Percentiles rank a stretch among this genome's conserved stretches.
Conservation (phyloP, 2,797 vertebrate genomes). For the Sebastes kiyomatsui region DNA sequence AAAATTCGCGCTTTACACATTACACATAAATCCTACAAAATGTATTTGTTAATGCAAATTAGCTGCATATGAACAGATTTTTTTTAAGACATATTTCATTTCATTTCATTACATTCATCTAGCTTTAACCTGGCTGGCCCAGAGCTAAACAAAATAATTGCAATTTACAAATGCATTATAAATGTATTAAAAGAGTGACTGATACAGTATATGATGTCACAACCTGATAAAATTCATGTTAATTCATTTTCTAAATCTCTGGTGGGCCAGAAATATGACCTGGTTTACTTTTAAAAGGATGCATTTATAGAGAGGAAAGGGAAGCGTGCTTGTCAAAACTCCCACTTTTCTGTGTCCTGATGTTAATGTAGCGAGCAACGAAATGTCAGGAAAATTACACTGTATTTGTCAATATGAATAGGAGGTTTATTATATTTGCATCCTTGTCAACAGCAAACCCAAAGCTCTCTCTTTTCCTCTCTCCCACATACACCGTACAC, state of each 20-base stretch:
- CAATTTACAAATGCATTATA: neutral
- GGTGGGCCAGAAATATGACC: neutral
- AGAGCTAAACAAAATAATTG: too few species aligned
- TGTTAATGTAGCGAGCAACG: slow-evolving; percentile 9
- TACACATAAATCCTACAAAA: neutral
- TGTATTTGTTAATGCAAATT: neutral
- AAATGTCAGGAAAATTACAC: slow-evolving; percentile 24
- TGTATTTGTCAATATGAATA: slow-evolving; percentile 30
- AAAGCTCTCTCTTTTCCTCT: neutral
- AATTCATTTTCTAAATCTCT: neutral
- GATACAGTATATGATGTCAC: neutral
- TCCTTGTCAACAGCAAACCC: neutral
- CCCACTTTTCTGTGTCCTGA: neutral
- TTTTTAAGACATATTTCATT: neutral
- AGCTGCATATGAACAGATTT: neutral
- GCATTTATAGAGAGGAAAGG: neutral
- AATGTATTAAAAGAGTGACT: neutral
- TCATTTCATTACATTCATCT: too few species aligned
- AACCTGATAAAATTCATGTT: neutral
- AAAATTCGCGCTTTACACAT: neutral
- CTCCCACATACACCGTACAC: neutral
- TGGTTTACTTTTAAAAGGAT: neutral
- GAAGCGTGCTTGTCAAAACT: neutral
- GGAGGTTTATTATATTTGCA: slow-evolving; percentile 29
- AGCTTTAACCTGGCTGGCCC: neutral